These are phyloP conservation scores for Seriola rivoliana DNA, from an alignment of 2,113 vertebrate genomes.

Conservation along the genomic window DNA sequence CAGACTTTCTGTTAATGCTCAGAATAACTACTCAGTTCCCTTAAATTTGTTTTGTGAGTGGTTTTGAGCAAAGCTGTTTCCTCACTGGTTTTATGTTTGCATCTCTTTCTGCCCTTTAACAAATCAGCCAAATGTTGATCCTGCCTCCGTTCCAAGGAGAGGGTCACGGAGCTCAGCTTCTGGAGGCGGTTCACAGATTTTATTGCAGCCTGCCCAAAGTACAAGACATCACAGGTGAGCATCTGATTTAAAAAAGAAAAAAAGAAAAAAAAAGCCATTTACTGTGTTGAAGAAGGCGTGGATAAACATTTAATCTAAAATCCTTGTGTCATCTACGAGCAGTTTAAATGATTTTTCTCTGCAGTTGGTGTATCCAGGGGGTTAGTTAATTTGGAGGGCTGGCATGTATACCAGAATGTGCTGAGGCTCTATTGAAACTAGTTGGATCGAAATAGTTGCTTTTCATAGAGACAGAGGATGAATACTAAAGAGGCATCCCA, in stretches of 20 bases:
- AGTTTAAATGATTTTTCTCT: constrained; percentile 48
- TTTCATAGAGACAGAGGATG: constrained; percentile 53
- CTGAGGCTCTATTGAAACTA: constrained; percentile 55
- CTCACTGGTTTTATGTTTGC: constrained; percentile 27
- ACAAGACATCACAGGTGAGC: constrained; percentile 97
- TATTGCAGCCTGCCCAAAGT: constrained; percentile 92
- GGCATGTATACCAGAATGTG: constrained; percentile 45
- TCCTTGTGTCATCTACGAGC: constrained; percentile 19
- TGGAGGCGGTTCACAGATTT: constrained; percentile 97
- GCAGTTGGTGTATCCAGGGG: constrained; percentile 35
- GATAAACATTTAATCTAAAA: constrained; percentile 41
- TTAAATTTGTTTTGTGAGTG: constrained; percentile 5
- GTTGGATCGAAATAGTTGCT: constrained; percentile 58
- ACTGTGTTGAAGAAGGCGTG: constrained; percentile 12
- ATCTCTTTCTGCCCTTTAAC: constrained; percentile 45
- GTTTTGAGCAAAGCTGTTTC: constrained; percentile 34
- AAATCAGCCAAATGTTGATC: constrained; percentile 96
- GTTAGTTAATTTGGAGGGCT: constrained; percentile 54
- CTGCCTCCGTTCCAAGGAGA: constrained; percentile 98
- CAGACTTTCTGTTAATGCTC: constrained; percentile 45
- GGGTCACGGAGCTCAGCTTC: constrained; percentile 96
- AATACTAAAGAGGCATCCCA: constrained; percentile 63
- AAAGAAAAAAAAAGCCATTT: not conserved
- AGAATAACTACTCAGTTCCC: constrained; percentile 9
- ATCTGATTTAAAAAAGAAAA: not conserved